Percentiles rank a stretch among this genome's conserved stretches.
Evolutionary conservation across 1,140 invertebrate species (phyloP).

Genomic region (Phymorhynchus buccinoides): DNA sequence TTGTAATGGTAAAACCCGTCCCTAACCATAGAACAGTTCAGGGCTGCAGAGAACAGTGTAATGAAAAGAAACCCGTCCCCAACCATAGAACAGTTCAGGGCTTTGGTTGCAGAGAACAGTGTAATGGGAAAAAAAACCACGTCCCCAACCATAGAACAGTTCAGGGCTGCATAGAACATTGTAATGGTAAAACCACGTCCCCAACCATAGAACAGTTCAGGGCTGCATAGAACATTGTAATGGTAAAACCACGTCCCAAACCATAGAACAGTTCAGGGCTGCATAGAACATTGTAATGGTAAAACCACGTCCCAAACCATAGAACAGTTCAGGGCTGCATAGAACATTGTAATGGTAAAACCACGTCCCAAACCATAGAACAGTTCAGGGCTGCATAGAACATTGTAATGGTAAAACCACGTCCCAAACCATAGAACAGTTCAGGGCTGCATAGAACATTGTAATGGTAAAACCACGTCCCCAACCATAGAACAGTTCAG

Average conservation of each 20-base stretch:
- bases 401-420: no score
- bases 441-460: constrained; percentile 37
- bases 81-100: constrained; percentile 40
- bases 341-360: no score
- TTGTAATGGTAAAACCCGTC: not conserved
- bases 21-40: not conserved
- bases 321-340: no score
- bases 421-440: constrained; percentile 42
- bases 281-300: no score
- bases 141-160: constrained; percentile 29
- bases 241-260: no score
- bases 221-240: not conserved
- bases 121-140: no score
- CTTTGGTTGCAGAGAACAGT: constrained; percentile 28
- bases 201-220: not conserved
- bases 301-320: no score
- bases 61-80: constrained; percentile 37
- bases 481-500: constrained; percentile 36
- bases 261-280: no score
- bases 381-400: no score
- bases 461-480: no score
- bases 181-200: not conserved
- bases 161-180: constrained; percentile 37
- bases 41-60: not conserved
- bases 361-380: no score